Evolutionary conservation across 2,113 vertebrate species (phyloP).

Genomic region (Lophius piscatorius): DNA sequence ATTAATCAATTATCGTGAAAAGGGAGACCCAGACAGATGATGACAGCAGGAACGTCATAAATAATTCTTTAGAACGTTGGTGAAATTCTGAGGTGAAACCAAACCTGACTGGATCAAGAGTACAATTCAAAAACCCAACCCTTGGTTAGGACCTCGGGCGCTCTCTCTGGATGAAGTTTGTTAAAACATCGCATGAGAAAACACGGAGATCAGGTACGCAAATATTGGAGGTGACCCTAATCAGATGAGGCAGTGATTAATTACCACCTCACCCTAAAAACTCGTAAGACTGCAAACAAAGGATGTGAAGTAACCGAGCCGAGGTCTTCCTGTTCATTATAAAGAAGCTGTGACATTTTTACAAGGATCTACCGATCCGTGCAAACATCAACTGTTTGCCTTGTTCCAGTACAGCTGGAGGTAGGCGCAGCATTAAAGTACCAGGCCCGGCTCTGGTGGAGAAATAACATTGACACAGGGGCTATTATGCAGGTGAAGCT

Average conservation of each 20-base stretch:
- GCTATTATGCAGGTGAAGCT: conserved; percentile 7
- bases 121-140: no score
- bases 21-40: no score
- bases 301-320: conserved; percentile 34
- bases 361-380: conserved; percentile 2
- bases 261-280: conserved; percentile 20
- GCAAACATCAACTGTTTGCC: conserved; percentile 20
- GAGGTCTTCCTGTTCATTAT: conserved; percentile 32
- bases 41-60: no score
- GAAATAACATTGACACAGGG: conserved; percentile 11
- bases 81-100: no score
- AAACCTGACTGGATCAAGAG: no score
- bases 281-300: conserved; percentile 29
- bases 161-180: not conserved
- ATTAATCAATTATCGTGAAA: no score
- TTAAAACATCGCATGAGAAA: not conserved
- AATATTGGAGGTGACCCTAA: conserved; percentile 7
- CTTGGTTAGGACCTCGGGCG: no score
- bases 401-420: not conserved
- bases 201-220: not conserved
- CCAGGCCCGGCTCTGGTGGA: not conserved
- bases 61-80: no score
- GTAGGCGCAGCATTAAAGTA: not conserved
- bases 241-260: conserved; percentile 8
- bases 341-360: conserved; percentile 6